phyloP scores from a whole-genome alignment of 2,797 vertebrate genomes.

The Artibeus lituratus region DNA sequence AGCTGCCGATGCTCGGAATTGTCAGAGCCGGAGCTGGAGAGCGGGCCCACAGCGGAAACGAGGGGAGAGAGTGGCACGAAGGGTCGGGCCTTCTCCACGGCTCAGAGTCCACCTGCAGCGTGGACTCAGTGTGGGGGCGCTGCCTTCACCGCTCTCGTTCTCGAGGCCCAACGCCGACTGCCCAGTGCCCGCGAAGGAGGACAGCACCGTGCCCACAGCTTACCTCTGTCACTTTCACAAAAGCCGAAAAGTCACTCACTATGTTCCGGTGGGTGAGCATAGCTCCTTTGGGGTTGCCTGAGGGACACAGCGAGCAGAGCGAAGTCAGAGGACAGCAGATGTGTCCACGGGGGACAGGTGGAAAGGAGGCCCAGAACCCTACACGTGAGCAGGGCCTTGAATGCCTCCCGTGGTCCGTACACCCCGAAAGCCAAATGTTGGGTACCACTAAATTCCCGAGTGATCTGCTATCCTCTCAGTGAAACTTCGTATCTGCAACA shows the following conservation, averaged over 20 bases:
- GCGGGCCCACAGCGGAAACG: neutral
- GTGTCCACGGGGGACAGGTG: neutral
- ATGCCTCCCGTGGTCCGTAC: neutral
- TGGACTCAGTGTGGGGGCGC: accelerated
- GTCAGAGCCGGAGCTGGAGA: neutral
- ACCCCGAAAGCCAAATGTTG: neutral
- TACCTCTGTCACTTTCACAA: constrained; percentile 87
- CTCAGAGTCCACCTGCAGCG: neutral
- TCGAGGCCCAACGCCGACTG: neutral
- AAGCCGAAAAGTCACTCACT: constrained; percentile 84
- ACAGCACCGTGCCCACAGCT: constrained; percentile 2
- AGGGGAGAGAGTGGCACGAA: neutral
- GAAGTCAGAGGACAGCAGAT: neutral
- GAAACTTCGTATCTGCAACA: neutral
- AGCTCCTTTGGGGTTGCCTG: constrained; percentile 88
- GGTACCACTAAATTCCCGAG: neutral
- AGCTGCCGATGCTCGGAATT: neutral
- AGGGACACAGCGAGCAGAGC: constrained; percentile 48
- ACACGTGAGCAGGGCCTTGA: neutral
- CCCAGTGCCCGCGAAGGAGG: neutral
- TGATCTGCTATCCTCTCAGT: neutral
- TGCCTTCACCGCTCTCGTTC: neutral
- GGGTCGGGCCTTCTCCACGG: neutral
- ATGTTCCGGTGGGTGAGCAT: constrained; percentile 85
- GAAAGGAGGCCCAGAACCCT: neutral